Percentiles rank a stretch among this genome's conserved stretches.
phyloP scores from a whole-genome alignment of 92 coral and sea anemone genomes.

The Metridium senile region DNA sequence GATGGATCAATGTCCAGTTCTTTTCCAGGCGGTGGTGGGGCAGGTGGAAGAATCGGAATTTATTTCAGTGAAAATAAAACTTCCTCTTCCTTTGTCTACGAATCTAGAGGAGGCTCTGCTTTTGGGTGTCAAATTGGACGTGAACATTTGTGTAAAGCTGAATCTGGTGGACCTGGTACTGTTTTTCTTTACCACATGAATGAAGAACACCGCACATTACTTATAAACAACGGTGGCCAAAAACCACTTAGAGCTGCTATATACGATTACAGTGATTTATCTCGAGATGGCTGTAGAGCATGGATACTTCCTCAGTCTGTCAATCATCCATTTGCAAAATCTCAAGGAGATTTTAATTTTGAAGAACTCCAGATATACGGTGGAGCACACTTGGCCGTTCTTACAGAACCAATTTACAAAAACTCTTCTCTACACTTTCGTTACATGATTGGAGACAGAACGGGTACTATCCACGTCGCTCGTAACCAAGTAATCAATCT shows the following conservation, averaged over 20 bases:
- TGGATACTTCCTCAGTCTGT: constrained; percentile 76
- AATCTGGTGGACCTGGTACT: constrained; percentile 81
- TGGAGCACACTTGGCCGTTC: constrained; percentile 67
- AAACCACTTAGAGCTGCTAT: constrained; percentile 66
- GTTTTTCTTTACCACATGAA: constrained; percentile 72
- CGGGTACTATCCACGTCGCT: constrained; percentile 62
- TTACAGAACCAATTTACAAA: constrained; percentile 57
- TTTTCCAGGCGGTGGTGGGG: constrained; percentile 70
- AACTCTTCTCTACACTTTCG: constrained; percentile 53
- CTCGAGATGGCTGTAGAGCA: constrained; percentile 66
- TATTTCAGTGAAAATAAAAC: constrained; percentile 63
- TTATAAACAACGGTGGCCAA: constrained; percentile 64
- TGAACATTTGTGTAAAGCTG: constrained; percentile 51
- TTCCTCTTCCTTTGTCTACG: constrained; percentile 67
- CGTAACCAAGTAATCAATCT: constrained; percentile 69
- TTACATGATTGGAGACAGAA: constrained; percentile 75
- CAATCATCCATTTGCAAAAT: constrained; percentile 62
- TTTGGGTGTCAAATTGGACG: constrained; percentile 50
- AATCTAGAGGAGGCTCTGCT: constrained; percentile 71
- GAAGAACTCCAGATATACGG: constrained; percentile 82
- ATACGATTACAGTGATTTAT: constrained; percentile 50
- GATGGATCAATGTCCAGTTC: constrained; percentile 33
- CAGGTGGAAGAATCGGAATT: constrained; percentile 75
- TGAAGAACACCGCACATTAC: constrained; percentile 66
- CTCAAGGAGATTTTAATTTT: constrained; percentile 58